Conservation (phyloP, 2,113 vertebrate genomes). For the Centropus unirufus region DNA sequence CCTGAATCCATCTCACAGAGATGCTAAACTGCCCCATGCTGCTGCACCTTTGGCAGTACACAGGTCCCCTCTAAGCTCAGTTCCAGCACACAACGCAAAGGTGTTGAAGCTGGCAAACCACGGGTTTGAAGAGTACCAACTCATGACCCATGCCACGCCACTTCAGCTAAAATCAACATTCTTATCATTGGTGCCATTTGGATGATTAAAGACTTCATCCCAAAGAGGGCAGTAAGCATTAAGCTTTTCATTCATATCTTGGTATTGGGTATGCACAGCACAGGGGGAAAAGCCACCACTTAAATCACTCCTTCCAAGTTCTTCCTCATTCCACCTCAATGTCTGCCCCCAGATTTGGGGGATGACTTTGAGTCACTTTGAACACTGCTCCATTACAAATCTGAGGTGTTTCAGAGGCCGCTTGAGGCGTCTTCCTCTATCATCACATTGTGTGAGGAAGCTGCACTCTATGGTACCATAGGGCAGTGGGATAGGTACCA, state of each 20-base stretch:
- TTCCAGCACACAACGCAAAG: not conserved
- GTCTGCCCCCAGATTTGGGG: not conserved
- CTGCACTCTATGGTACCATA: not conserved
- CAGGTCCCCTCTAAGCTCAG: not conserved
- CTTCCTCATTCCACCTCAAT: not conserved
- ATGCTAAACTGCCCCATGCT: not conserved
- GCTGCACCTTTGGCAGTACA: not conserved
- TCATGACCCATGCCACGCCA: not conserved
- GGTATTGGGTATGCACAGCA: not conserved
- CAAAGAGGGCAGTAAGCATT: not conserved
- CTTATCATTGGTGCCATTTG: not conserved
- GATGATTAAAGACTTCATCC: not conserved
- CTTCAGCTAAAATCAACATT: not conserved
- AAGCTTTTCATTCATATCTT: not conserved
- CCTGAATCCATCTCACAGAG: not conserved
- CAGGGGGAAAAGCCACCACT: not conserved
- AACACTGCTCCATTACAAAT: not conserved
- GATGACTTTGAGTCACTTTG: not conserved
- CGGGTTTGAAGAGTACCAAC: not conserved
- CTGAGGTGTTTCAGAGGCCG: not conserved
- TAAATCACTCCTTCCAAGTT: not conserved
- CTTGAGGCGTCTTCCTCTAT: not conserved
- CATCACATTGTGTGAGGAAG: not conserved
- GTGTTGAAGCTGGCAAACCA: not conserved
- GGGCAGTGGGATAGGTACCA: not conserved